Conservation (phyloP, 1,140 invertebrate genomes). For the Aporrectodea caliginosa region DNA sequence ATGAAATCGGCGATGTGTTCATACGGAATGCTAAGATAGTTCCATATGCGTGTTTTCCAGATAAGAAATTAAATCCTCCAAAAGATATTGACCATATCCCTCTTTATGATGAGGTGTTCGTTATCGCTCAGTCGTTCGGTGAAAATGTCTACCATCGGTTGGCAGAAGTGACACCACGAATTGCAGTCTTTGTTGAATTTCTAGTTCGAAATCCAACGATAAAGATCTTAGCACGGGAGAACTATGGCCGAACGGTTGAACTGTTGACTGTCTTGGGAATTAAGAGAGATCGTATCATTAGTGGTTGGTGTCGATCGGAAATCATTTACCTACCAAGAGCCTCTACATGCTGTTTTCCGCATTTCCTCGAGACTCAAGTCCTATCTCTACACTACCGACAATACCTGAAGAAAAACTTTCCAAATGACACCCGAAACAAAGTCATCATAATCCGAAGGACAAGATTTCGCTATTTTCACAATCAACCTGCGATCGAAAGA, state of each 20-base stretch:
- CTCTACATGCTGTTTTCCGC: background rate
- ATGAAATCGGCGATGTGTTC: too few relatives aligned
- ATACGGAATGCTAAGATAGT: too few relatives aligned
- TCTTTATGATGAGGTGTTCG: too few relatives aligned
- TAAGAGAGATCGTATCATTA: slow-evolving; percentile 5
- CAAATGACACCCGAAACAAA: background rate
- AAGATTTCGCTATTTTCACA: background rate
- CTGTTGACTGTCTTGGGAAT: slow-evolving; percentile 19
- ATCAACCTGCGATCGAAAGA: slow-evolving; percentile 5
- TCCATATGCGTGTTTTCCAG: too few relatives aligned
- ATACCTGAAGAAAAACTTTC: background rate
- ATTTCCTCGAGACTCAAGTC: slow-evolving; percentile 6
- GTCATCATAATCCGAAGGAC: slow-evolving; percentile 19
- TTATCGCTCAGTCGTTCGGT: too few relatives aligned
- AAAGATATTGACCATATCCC: too few relatives aligned
- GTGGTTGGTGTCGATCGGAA: background rate
- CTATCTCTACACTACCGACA: background rate
- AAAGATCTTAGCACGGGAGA: slow-evolving; percentile 6
- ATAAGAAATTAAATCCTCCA: too few relatives aligned
- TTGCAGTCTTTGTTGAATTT: too few relatives aligned
- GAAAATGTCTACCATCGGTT: too few relatives aligned
- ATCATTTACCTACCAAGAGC: slow-evolving; percentile 16
- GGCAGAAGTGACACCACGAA: too few relatives aligned
- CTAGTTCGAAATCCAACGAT: slow-evolving; percentile 8
- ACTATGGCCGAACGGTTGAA: background rate